Conservation (phyloP, 1,140 invertebrate species). For the Diprion similis region DNA sequence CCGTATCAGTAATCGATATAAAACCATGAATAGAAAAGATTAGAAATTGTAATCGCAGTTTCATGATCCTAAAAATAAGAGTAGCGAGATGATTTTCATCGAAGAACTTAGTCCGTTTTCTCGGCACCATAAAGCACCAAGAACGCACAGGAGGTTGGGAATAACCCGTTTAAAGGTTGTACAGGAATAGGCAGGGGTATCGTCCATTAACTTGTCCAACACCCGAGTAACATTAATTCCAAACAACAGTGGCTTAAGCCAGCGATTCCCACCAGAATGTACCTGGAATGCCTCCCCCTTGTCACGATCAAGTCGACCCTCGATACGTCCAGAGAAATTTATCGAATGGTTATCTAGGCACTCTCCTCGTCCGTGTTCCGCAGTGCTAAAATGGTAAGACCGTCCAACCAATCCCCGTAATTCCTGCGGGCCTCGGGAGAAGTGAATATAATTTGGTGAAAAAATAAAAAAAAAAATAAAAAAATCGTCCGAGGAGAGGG, state of each 20-base stretch:
- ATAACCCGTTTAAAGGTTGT: background rate
- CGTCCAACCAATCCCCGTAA: too few species aligned
- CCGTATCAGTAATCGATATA: too few species aligned
- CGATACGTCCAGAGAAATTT: background rate
- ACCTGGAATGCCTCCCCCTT: slow-evolving; percentile 9
- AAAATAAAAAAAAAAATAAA: too few species aligned
- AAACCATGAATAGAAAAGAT: too few species aligned
- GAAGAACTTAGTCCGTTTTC: too few species aligned
- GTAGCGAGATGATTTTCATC: too few species aligned
- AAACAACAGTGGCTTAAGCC: background rate
- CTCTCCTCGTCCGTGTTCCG: background rate
- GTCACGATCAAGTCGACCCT: slow-evolving; percentile 9
- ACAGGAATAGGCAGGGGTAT: background rate
- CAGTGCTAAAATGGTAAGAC: too few species aligned
- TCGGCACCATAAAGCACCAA: background rate
- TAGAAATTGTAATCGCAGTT: too few species aligned
- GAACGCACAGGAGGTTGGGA: background rate
- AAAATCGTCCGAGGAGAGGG: too few species aligned
- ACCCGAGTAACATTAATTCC: slow-evolving; percentile 2
- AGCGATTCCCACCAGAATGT: background rate
- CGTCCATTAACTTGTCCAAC: slow-evolving; percentile 12
- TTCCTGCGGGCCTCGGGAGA: too few species aligned
- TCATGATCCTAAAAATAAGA: too few species aligned
- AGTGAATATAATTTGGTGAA: too few species aligned
- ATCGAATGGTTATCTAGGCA: background rate